Conservation (phyloP, 2,797 vertebrate genomes). For the Pseudopleuronectes americanus region DNA sequence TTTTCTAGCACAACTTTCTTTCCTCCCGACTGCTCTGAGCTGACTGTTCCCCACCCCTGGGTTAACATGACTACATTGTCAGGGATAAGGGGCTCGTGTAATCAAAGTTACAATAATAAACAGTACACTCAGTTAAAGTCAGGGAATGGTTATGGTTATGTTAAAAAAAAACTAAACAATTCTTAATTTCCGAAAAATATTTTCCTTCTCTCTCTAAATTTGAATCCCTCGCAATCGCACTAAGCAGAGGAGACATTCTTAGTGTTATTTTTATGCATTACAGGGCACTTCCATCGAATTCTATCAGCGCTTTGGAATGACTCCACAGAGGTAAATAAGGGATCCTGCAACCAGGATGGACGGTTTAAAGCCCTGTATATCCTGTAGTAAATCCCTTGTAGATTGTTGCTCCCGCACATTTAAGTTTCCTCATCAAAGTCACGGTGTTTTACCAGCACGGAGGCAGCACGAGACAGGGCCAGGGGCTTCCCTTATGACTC, state of each 20-base stretch:
- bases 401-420: constrained; percentile 79
- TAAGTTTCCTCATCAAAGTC: constrained; percentile 75
- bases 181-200: not conserved
- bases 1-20: not conserved
- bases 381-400: constrained; percentile 74
- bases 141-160: not conserved
- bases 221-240: constrained; percentile 10
- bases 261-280: constrained; percentile 44
- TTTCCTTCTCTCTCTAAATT: constrained; percentile 2
- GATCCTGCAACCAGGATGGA: constrained; percentile 50
- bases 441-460: constrained; percentile 68
- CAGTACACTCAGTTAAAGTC: not conserved
- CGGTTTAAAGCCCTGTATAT: constrained; percentile 75
- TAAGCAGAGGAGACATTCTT: constrained; percentile 11
- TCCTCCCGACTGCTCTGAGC: not conserved
- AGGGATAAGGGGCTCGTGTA: not conserved
- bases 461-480: constrained; percentile 72
- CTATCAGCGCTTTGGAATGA: constrained; percentile 73
- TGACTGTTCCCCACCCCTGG: not conserved
- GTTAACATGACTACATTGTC: not conserved
- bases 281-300: constrained; percentile 38
- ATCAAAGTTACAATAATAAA: not conserved
- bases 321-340: constrained; percentile 70
- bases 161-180: not conserved
- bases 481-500: constrained; percentile 73